These are phyloP conservation scores for Eupithecia dodoneata DNA, from an alignment of 2,888 invertebrate genomes.

Conservation along the genomic window DNA sequence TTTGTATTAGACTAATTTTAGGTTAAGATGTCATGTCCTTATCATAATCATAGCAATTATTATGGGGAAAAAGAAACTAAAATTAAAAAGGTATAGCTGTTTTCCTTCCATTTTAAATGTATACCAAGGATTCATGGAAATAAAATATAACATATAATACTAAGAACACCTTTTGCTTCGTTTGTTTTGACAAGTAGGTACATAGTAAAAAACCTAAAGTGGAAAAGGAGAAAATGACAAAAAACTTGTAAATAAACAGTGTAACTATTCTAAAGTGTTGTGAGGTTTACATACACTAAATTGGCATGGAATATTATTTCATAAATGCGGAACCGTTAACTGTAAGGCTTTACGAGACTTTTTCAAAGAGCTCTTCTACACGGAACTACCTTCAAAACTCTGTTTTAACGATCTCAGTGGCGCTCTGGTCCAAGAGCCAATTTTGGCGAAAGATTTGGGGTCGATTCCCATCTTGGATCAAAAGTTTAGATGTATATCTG, in stretches of 20 bases:
- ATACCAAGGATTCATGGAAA: not conserved
- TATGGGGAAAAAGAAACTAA: constrained; percentile 56
- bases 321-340: constrained; percentile 10
- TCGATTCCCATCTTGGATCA: not conserved
- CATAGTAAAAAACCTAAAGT: constrained; percentile 52
- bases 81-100: constrained; percentile 56
- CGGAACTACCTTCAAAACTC: not conserved
- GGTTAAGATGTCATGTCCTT: constrained; percentile 81
- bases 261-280: not conserved
- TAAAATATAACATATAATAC: not conserved
- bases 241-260: not conserved
- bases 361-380: not conserved
- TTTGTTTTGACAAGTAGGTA: constrained; percentile 28
- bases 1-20: constrained; percentile 48
- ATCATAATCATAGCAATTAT: constrained; percentile 76
- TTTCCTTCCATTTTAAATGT: not conserved
- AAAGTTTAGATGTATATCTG: not conserved
- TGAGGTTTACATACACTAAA: not conserved
- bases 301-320: constrained; percentile 34
- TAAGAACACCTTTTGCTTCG: constrained; percentile 4
- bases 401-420: not conserved
- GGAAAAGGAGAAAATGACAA: constrained; percentile 27
- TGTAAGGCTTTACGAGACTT: not conserved
- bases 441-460: not conserved
- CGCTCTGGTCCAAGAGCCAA: not conserved